A percentile compares a stretch with the other conserved stretches of the same genome.
These are phyloP conservation scores for Drosophila rhopaloa DNA, from an alignment of 1,140 invertebrate species.

Conservation along the genomic window DNA sequence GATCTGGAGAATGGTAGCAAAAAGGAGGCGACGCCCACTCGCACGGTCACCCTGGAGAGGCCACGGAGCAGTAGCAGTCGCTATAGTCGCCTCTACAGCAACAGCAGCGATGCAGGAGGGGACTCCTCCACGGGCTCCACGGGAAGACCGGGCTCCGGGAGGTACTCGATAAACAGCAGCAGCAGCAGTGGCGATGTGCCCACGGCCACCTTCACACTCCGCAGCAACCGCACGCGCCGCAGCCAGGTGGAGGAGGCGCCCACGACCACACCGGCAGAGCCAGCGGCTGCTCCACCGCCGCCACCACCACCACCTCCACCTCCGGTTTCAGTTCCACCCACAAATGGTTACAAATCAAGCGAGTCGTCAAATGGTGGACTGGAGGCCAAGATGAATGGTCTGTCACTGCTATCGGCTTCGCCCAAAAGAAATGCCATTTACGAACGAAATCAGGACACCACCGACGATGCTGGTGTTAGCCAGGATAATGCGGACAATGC, in stretches of 20 bases:
- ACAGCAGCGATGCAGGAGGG: constrained; percentile 44
- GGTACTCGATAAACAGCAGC: constrained; percentile 59
- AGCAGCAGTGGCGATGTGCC: constrained; percentile 74
- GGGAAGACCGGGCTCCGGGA: constrained; percentile 41
- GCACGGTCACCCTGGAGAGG: constrained; percentile 67
- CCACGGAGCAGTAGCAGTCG: constrained; percentile 74
- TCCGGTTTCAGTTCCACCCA: neutral
- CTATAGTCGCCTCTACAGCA: constrained; percentile 74
- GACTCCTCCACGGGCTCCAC: constrained; percentile 1
- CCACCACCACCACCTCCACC: constrained; percentile 6
- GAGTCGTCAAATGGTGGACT: constrained; percentile 39
- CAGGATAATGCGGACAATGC: constrained; percentile 29
- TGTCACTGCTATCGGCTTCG: constrained; percentile 57
- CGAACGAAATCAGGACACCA: constrained; percentile 50
- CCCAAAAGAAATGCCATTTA: constrained; percentile 72
- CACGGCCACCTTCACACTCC: constrained; percentile 74
- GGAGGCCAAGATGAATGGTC: constrained; percentile 64
- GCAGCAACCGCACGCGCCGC: constrained; percentile 53
- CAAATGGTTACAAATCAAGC: constrained; percentile 30
- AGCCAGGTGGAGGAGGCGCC: constrained; percentile 24
- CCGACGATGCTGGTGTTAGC: constrained; percentile 51
- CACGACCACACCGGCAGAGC: neutral
- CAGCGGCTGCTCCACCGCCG: neutral
- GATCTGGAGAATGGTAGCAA: constrained; percentile 29
- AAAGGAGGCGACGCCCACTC: constrained; percentile 22